A percentile compares a stretch with the other conserved stretches of the same genome.
These are phyloP conservation scores for Poecilus cupreus DNA, from an alignment of 2,888 invertebrate genomes.

Conservation along the genomic window DNA sequence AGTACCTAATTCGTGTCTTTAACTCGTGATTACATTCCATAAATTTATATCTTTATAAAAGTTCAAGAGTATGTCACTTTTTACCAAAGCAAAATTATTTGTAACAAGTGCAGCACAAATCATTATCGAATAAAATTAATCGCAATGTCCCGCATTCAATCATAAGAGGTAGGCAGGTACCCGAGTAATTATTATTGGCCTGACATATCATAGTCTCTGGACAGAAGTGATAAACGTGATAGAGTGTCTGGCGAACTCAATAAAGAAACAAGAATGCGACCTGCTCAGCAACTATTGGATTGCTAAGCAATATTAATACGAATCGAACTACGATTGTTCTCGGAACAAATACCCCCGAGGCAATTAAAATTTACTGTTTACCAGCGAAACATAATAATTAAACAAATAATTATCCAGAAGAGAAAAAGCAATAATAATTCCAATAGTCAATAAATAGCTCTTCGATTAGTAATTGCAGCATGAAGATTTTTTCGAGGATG, in stretches of 20 bases:
- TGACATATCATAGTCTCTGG: slow-evolving; percentile 19
- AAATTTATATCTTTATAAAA: not conserved
- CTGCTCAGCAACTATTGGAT: not conserved
- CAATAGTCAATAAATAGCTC: slow-evolving; percentile 19
- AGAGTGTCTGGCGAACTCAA: not conserved
- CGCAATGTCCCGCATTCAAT: slow-evolving; percentile 1
- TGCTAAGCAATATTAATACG: not conserved
- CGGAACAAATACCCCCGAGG: not conserved
- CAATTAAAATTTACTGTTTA: slow-evolving; percentile 28
- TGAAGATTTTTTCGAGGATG: not conserved
- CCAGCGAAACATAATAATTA: slow-evolving; percentile 29
- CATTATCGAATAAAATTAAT: slow-evolving; percentile 25
- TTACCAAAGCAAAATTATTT: not conserved
- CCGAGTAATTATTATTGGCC: slow-evolving; percentile 14
- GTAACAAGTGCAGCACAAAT: slow-evolving; percentile 35
- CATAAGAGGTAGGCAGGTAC: slow-evolving; percentile 25
- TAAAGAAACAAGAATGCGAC: slow-evolving; percentile 30
- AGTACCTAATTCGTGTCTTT: not conserved
- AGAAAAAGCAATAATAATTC: slow-evolving; percentile 34
- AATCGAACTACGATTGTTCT: slow-evolving; percentile 8
- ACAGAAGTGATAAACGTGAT: slow-evolving; percentile 27
- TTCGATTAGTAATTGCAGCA: not conserved
- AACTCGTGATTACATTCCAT: not conserved
- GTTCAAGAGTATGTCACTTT: not conserved
- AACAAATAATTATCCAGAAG: not conserved